Evolutionary conservation across 2,113 vertebrate genomes (phyloP).

Genomic region (Engraulis encrasicolus): DNA sequence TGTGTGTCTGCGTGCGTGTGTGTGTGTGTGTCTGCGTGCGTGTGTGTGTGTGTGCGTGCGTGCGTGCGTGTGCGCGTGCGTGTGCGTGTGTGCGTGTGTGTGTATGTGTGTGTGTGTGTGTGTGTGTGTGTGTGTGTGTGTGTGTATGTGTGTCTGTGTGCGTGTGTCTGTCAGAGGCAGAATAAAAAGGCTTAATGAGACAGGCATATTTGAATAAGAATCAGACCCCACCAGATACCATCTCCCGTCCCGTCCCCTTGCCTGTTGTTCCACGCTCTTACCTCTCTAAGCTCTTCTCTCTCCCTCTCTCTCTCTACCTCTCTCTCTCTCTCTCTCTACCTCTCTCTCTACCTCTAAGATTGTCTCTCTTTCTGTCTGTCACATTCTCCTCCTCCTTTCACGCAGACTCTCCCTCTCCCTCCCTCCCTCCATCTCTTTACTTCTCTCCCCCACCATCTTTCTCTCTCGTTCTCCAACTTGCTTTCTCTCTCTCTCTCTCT

Average conservation of each 20-base stretch:
- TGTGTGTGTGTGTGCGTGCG: too few relatives aligned
- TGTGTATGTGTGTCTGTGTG: constrained; percentile 19
- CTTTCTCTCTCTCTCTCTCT: constrained; percentile 47
- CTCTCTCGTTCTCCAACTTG: constrained; percentile 27
- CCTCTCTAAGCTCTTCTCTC: neutral
- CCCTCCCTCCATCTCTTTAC: neutral
- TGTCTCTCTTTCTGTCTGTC: too few relatives aligned
- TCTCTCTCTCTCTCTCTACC: neutral
- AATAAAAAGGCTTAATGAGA: constrained; percentile 45
- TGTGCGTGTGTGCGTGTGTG: too few relatives aligned
- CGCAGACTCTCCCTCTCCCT: neutral
- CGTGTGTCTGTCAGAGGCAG: constrained; percentile 17
- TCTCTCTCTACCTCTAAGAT: neutral
- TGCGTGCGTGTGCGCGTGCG: too few relatives aligned
- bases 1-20: too few relatives aligned
- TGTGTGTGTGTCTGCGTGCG: too few relatives aligned
- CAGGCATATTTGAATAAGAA: constrained; percentile 17
- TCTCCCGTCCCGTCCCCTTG: neutral
- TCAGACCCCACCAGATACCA: neutral
- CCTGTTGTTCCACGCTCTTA: neutral
- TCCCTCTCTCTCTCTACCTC: neutral
- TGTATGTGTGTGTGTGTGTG: constrained; percentile 34
- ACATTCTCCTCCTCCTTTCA: neutral
- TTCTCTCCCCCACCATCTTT: constrained; percentile 30
- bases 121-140: neutral